A percentile compares a stretch with the other conserved stretches of the same genome.
Conservation (phyloP, 2,888 invertebrate genomes). For the Uloborus plumipes region DNA sequence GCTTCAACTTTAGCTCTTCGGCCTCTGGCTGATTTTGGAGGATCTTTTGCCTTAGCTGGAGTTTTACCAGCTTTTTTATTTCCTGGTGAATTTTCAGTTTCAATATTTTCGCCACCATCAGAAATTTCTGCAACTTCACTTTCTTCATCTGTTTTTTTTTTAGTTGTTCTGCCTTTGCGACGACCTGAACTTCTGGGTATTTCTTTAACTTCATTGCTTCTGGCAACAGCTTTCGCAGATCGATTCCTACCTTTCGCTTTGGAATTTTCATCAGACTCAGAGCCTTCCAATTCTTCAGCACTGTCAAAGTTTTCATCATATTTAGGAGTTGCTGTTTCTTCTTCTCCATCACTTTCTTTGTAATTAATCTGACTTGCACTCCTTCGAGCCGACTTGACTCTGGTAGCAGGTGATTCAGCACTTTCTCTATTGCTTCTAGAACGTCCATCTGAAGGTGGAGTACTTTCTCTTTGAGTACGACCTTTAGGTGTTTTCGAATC, state of each 20-base stretch:
- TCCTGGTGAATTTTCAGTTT: conserved; percentile 10
- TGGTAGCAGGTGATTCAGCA: conserved; percentile 48
- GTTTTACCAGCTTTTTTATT: background rate
- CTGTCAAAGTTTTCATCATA: conserved; percentile 55
- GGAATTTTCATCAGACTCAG: conserved; percentile 53
- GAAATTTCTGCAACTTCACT: conserved; percentile 36
- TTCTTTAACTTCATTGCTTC: conserved; percentile 7
- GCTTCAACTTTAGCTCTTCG: conserved; percentile 32
- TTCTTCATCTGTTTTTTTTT: conserved; percentile 30
- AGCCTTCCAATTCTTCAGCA: conserved; percentile 57
- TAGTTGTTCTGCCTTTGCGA: conserved; percentile 27
- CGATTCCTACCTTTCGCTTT: conserved; percentile 32
- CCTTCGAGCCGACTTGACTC: conserved; percentile 49
- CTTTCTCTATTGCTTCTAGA: conserved; percentile 10
- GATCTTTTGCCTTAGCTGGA: conserved; percentile 15
- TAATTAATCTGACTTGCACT: conserved; percentile 51
- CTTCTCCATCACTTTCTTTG: conserved; percentile 64
- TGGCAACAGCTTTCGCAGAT: conserved; percentile 18
- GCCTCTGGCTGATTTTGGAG: conserved; percentile 15
- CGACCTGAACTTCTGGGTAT: conserved; percentile 18
- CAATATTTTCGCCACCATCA: conserved; percentile 27
- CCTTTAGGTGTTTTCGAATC: conserved; percentile 52
- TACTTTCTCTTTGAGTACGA: conserved; percentile 44
- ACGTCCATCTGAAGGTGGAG: conserved; percentile 45
- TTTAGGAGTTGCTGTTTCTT: conserved; percentile 41